phyloP scores from a whole-genome alignment of 1,140 invertebrate species.

The Spodoptera frugiperda region DNA sequence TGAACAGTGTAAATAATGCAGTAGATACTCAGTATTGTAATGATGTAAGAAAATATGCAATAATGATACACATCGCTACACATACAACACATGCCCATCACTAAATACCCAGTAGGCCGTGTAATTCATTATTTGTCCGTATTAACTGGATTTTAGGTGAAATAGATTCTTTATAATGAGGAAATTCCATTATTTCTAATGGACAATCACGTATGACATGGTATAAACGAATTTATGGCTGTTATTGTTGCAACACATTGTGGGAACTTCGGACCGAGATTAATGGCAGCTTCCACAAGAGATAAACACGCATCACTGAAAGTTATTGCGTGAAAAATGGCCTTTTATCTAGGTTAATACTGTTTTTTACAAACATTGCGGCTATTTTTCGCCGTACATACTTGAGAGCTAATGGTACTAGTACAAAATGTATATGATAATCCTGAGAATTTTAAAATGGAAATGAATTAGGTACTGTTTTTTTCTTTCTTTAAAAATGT shows the following conservation, averaged over 20 bases:
- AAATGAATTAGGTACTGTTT: too few species aligned
- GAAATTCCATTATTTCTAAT: background rate
- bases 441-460: too few species aligned
- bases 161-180: constrained; percentile 15
- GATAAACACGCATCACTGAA: constrained; percentile 11
- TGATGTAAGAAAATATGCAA: constrained; percentile 57
- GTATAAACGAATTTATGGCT: background rate
- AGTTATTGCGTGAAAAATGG: background rate
- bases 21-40: constrained; percentile 36
- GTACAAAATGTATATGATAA: too few species aligned
- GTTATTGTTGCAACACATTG: background rate
- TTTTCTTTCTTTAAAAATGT: too few species aligned
- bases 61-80: constrained; percentile 64
- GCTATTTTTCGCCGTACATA: too few species aligned
- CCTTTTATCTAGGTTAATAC: background rate
- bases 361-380: background rate
- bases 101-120: constrained; percentile 69
- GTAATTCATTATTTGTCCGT: constrained; percentile 54
- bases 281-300: constrained; percentile 7
- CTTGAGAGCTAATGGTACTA: too few species aligned
- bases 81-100: constrained; percentile 51
- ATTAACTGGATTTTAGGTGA: constrained; percentile 24
- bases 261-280: constrained; percentile 15
- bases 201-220: constrained; percentile 3
- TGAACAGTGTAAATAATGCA: constrained; percentile 32